Evolutionary conservation across 2,797 vertebrate species (phyloP).

Genomic region (Setipinna tenuifilis): DNA sequence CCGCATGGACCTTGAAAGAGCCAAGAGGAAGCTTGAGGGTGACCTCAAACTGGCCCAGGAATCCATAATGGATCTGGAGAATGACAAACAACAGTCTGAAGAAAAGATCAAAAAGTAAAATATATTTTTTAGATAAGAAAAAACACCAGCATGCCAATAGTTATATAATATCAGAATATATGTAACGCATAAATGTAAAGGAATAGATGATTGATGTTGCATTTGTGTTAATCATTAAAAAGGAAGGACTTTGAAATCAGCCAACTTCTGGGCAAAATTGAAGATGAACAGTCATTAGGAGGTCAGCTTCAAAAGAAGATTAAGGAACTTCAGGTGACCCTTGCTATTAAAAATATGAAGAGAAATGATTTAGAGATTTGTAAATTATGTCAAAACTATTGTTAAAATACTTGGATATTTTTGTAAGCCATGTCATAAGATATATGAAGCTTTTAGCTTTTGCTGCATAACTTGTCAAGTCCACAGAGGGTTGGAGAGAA

Average conservation of each 20-base stretch:
- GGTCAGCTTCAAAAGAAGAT: constrained; percentile 79
- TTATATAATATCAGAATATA: no score
- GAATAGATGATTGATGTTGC: neutral
- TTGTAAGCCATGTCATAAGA: neutral
- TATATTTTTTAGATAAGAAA: neutral
- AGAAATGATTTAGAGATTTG: no score
- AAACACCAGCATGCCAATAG: neutral
- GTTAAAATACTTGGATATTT: neutral
- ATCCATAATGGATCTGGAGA: constrained; percentile 73
- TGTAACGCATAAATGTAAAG: no score
- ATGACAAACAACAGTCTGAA: constrained; percentile 75
- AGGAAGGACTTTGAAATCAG: constrained; percentile 81
- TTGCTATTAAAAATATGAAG: neutral
- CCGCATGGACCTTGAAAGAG: constrained; percentile 72
- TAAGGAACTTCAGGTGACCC: constrained; percentile 75
- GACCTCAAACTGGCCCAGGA: constrained; percentile 79
- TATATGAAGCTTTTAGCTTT: neutral
- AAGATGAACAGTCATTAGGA: constrained; percentile 73
- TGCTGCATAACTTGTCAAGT: neutral
- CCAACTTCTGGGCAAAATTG: constrained; percentile 73
- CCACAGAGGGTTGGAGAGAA: no score
- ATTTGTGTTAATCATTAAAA: neutral
- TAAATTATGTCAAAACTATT: no score
- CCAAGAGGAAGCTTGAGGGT: constrained; percentile 77
- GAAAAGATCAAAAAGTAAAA: constrained; percentile 78